Conservation (phyloP, 2,113 vertebrate genomes). For the Platanista minor region DNA sequence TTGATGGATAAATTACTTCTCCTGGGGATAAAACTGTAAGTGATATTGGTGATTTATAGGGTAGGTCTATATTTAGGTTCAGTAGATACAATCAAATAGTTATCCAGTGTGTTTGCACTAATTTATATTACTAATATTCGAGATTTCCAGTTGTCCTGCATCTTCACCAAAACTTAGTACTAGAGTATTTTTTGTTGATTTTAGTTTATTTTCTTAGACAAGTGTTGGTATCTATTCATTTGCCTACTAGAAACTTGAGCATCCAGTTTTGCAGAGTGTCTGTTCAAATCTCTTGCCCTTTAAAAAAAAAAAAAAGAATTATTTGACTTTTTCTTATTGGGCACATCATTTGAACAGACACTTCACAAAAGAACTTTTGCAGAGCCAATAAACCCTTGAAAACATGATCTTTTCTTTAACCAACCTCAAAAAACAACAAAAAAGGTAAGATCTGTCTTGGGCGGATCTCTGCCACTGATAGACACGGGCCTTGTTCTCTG, state of each 20-base stretch:
- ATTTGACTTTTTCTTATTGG: neutral
- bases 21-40: neutral
- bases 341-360: neutral
- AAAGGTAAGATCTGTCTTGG: neutral
- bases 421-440: neutral
- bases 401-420: neutral
- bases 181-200: neutral
- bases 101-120: neutral
- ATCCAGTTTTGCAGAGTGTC: neutral
- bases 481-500: neutral
- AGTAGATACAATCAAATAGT: neutral
- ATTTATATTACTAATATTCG: neutral
- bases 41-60: neutral
- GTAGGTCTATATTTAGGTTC: neutral
- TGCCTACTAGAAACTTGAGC: neutral
- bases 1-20: neutral
- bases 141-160: neutral
- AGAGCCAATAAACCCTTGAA: neutral
- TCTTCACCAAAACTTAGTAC: neutral
- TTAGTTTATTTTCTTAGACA: neutral
- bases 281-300: neutral
- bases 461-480: no score
- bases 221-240: neutral
- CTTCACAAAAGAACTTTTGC: neutral
- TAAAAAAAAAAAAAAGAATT: neutral